Evolutionary conservation across 2,113 vertebrate species (phyloP).

Genomic region (Menura novaehollandiae): DNA sequence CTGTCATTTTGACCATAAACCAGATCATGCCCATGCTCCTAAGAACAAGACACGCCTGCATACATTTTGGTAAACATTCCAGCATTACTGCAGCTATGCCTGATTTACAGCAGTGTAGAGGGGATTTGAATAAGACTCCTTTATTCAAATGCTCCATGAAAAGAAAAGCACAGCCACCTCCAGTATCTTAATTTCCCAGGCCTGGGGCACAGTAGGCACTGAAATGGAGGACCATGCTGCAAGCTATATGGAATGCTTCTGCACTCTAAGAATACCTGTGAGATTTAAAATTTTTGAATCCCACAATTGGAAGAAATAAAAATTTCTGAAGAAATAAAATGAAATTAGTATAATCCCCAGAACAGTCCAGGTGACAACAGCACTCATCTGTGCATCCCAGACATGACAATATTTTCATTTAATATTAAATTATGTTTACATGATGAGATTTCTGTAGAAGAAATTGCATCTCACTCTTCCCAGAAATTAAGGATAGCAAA

Average conservation of each 20-base stretch:
- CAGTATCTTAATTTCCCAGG: not conserved
- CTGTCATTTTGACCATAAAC: not conserved
- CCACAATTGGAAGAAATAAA: not conserved
- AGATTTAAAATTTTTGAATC: not conserved
- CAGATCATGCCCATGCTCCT: not conserved
- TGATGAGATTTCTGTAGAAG: not conserved
- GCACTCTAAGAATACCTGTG: not conserved
- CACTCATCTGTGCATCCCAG: not conserved
- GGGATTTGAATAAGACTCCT: not conserved
- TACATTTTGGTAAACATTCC: not conserved
- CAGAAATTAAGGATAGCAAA: not conserved
- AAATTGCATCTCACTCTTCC: not conserved
- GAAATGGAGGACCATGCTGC: not conserved
- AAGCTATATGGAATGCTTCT: not conserved
- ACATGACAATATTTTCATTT: not conserved
- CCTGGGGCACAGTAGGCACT: not conserved
- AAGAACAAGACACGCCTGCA: not conserved
- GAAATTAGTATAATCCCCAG: not conserved
- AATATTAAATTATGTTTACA: not conserved
- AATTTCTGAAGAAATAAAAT: not conserved
- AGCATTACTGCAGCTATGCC: not conserved
- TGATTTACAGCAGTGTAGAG: not conserved
- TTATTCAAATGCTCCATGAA: not conserved
- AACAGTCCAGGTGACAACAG: not conserved
- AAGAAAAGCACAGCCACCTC: not conserved